Conservation (phyloP, 2,113 vertebrate species). For the Uropsilus gracilis region DNA sequence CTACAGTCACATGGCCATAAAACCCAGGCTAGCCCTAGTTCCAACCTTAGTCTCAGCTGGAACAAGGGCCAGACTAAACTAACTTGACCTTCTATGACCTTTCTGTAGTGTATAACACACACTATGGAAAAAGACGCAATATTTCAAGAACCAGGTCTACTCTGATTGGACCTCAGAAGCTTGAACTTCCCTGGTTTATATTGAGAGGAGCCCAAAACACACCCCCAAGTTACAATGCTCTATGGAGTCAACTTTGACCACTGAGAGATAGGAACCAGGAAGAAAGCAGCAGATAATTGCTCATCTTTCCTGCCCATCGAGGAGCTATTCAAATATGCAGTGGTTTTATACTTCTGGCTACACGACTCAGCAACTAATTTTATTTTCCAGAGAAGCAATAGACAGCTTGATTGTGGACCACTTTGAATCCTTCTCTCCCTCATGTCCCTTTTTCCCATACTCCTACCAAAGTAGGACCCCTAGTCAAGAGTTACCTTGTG, state of each 20-base stretch:
- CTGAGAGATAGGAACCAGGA: constrained; percentile 38
- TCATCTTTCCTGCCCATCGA: constrained; percentile 26
- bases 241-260: background rate
- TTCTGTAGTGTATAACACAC: background rate
- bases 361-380: constrained; percentile 49
- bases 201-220: background rate
- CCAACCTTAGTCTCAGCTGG: background rate
- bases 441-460: background rate
- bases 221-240: background rate
- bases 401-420: background rate
- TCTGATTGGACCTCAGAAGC: background rate
- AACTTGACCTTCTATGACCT: too few relatives aligned
- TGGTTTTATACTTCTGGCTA: background rate
- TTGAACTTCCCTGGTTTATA: background rate
- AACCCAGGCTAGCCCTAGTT: background rate
- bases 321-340: constrained; percentile 21
- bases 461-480: background rate
- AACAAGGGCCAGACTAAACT: background rate
- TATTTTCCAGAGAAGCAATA: constrained; percentile 20
- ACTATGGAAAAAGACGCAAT: background rate
- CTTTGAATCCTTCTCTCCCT: background rate
- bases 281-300: constrained; percentile 36
- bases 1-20: accelerated
- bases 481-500: background rate
- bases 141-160: background rate